Evolutionary conservation across 2,888 invertebrate genomes (phyloP), one percentile per base, ranked within the genome.

Genomic region (Hirtodrosophila trivittata): DNA sequence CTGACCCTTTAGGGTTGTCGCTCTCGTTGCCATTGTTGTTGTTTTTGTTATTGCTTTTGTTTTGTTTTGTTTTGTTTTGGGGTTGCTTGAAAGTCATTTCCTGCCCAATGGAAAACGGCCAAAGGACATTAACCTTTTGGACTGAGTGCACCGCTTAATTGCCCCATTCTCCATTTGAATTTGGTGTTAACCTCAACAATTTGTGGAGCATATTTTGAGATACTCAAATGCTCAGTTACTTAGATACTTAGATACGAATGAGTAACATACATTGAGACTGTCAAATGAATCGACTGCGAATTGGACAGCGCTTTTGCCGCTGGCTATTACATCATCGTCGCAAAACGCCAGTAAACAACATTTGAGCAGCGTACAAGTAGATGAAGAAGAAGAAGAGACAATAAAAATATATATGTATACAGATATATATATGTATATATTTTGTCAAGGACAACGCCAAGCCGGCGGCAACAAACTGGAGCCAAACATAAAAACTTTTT

Each of bases 91-190:
- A 85, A 59, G 59, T 65, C 69, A 84, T 65, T 68, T 84, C 74
- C 84, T 67, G 68, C 18, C 54, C 51, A 46, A 39, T 39, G 43
- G 35, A 30, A 59, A 50, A 62, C 52, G 42, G 60, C 37, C 13
- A 70, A 63, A 68, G 86, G 78, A 66, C 78, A 60, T 76, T 80
- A 80, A 80, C 86, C 78, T 72, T 59, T 63, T 18, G 49, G 26
- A 49, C 39, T 18, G 12, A 13, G 41, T 32, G 38, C 47, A 37
- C 9, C 41, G 50, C 45, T 57, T 65, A 73, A 84, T 77, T 81
- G 52, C 14, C 5, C 46, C 10, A 16, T 35, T 6, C 28, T 7
- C 18, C 18, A 2, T 3, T 3, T 21, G 3, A 21, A 21, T 5
- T 3, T 21, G 5, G 5, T 21, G 18, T 21, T 5, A 21, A 21